Evolutionary conservation across 2,113 vertebrate species (phyloP), one percentile per base, ranked within the genome.

Genomic region (Microcebus murinus): DNA sequence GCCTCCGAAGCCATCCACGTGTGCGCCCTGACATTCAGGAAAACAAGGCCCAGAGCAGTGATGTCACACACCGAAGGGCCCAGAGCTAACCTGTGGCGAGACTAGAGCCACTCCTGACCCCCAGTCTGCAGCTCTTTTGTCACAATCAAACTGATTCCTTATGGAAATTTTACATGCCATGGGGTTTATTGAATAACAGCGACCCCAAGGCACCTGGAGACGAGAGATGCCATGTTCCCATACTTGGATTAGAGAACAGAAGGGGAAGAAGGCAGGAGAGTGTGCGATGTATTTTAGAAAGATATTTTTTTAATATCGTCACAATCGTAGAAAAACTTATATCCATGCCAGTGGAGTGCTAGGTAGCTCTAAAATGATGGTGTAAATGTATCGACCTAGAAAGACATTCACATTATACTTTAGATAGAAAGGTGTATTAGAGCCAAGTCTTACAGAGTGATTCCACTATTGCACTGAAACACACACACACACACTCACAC

Each of bases 1-100:
- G 8, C n/a, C 67, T 39, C 4, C 20, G 4, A 4, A 11, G 34
- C 36, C 6, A 25, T 39, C 36, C 8, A 0, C 21, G 50, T 1
- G 4, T 57, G 34, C 65, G 11, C 1, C n/a, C 4, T 73, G 4
- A 68, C 89, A 82, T 42, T 45, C 27, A 45, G 36, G 10, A 50
- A 73, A 11, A 29, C 25, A 39, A 36, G 42, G 14, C 1, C 39
- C 6, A 12, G 31, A 14, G 18, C 29, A 18, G 8, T 45, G 31
- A 76, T 45, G 11, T 20, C 18, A 74, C 1, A 4, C 13, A 8
- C 77, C 20, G 21, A 65, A 55, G 23, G 39, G 36, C 3, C 77
- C 82, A 39, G 63, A 73, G 17, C 34, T 71, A 14, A 65, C 34
- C 31, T 63, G n/a, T 3, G 9, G n/a, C 2, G 20, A 27, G 57